These are phyloP conservation scores for Chaetodon auriga DNA, from an alignment of 2,113 vertebrate species.

Conservation along the genomic window DNA sequence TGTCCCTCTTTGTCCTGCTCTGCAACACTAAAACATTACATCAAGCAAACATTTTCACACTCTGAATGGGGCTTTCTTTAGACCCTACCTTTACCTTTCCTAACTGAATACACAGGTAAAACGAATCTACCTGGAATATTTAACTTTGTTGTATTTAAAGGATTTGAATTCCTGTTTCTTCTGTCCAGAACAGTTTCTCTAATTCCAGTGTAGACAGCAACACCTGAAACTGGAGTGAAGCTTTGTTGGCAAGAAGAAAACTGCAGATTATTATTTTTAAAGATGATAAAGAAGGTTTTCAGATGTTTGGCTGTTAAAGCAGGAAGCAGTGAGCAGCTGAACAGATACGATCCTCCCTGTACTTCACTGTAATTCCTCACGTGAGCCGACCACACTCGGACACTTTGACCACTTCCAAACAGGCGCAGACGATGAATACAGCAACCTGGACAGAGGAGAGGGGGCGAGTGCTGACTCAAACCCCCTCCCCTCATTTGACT, in stretches of 20 bases:
- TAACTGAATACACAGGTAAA: neutral
- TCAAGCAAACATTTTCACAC: neutral
- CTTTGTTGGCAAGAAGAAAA: neutral
- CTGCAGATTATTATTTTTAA: neutral
- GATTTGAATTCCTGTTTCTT: neutral
- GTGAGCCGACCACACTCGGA: neutral
- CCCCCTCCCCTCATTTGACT: constrained; percentile 46
- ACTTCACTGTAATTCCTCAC: neutral
- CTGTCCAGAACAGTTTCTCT: too few relatives aligned
- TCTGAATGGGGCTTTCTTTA: neutral
- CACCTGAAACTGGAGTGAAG: too few relatives aligned
- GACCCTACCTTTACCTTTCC: neutral
- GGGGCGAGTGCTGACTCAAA: constrained; percentile 62
- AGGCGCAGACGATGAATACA: neutral
- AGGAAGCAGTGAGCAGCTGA: neutral
- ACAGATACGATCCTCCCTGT: neutral
- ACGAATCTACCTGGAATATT: neutral
- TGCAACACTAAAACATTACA: neutral
- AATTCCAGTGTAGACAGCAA: too few relatives aligned
- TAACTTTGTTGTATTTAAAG: neutral
- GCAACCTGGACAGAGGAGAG: constrained; percentile 48
- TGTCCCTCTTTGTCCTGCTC: neutral
- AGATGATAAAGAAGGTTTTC: too few relatives aligned
- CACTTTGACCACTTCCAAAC: neutral
- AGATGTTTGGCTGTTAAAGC: neutral